Evolutionary conservation across 1,140 invertebrate species (phyloP).

Genomic region (Caenorhabditis remanei): DNA sequence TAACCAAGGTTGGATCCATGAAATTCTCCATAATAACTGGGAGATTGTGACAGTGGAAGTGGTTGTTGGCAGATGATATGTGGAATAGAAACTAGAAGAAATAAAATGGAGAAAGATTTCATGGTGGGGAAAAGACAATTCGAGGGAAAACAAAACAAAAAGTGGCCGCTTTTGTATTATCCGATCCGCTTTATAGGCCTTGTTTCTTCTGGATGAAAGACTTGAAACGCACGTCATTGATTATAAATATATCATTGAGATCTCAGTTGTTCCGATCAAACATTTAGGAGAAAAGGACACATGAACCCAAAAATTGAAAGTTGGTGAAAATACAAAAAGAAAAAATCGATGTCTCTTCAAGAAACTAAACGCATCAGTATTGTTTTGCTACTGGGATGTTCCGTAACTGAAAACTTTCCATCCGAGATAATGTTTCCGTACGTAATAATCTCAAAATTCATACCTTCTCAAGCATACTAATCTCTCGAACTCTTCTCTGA

Average conservation of each 20-base stretch:
- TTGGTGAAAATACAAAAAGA: not conserved
- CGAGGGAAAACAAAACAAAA: conserved; percentile 12
- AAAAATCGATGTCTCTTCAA: too few relatives aligned
- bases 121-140: not conserved
- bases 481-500: too few relatives aligned
- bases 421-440: too few relatives aligned
- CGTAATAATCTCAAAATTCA: too few relatives aligned
- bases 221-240: not conserved
- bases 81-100: not conserved
- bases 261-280: not conserved
- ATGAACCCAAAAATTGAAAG: not conserved
- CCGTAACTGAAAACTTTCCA: too few relatives aligned
- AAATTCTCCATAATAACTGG: conserved; percentile 45
- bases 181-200: conserved; percentile 29
- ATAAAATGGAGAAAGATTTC: conserved; percentile 3
- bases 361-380: too few relatives aligned
- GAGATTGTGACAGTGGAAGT: not conserved
- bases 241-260: conserved; percentile 7
- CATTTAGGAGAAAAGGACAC: not conserved
- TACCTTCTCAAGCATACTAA: too few relatives aligned
- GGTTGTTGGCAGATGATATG: conserved; percentile 17
- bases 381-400: too few relatives aligned
- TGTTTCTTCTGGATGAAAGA: conserved; percentile 18
- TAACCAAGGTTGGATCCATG: conserved; percentile 21
- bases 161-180: conserved; percentile 15